Percentiles rank a stretch among this genome's conserved stretches.
phyloP scores from a whole-genome alignment of 2,113 vertebrate species.

The Cyanoliseus patagonus region DNA sequence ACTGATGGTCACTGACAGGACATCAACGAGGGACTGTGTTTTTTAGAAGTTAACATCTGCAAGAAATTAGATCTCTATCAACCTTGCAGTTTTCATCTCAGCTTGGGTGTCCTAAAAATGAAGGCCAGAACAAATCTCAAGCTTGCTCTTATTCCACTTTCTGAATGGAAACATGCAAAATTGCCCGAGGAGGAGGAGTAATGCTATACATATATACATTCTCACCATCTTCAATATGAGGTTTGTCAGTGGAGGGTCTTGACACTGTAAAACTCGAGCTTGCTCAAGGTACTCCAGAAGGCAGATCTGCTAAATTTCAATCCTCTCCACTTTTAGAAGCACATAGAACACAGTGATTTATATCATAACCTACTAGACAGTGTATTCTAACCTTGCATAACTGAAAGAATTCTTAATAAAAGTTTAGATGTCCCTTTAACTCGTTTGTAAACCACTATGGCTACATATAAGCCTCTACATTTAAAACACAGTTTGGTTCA shows the following conservation, averaged over 20 bases:
- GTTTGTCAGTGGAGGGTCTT: not conserved
- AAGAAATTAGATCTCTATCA: not conserved
- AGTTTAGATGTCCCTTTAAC: not conserved
- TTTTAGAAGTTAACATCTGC: not conserved
- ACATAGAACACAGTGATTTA: not conserved
- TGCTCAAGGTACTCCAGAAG: not conserved
- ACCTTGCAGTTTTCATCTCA: not conserved
- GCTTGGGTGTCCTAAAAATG: not conserved
- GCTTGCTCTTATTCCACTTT: not conserved
- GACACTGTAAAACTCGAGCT: not conserved
- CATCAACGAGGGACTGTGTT: not conserved
- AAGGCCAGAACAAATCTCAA: not conserved
- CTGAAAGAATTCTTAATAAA: not conserved
- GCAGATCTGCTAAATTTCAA: not conserved
- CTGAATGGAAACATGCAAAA: not conserved
- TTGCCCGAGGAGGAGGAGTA: not conserved
- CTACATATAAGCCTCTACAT: not conserved
- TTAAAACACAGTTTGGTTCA: not conserved
- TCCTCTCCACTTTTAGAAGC: not conserved
- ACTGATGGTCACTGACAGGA: not conserved
- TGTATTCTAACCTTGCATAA: not conserved
- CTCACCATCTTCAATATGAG: not conserved
- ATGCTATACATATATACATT: not conserved
- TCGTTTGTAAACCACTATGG: not conserved
- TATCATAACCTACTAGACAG: not conserved